Percentiles rank a stretch among this genome's conserved stretches.
phyloP scores from a whole-genome alignment of 2,888 invertebrate genomes.

The Amorpha juglandis region DNA sequence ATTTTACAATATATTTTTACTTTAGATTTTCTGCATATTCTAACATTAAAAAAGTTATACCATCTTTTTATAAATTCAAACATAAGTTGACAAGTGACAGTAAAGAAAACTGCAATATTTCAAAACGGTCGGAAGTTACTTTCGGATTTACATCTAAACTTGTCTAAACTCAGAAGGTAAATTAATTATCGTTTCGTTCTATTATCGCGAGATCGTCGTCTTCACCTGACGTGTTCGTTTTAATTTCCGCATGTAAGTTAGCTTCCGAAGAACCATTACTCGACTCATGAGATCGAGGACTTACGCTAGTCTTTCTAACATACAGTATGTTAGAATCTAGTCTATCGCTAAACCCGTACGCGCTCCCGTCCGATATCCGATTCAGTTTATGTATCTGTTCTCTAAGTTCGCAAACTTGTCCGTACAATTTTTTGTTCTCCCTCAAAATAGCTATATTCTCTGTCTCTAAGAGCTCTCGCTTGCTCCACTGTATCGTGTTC shows the following conservation, averaged over 20 bases:
- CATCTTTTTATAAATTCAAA: background rate
- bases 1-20: too few species aligned
- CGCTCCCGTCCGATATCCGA: constrained; percentile 74
- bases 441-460: constrained; percentile 94
- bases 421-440: constrained; percentile 92
- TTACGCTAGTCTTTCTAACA: constrained; percentile 69
- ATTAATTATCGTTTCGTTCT: constrained; percentile 59
- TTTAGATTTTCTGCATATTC: too few species aligned
- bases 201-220: constrained; percentile 78
- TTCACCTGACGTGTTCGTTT: constrained; percentile 76
- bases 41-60: background rate
- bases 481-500: constrained; percentile 97
- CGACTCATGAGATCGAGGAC: constrained; percentile 75
- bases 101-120: constrained; percentile 10
- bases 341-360: constrained; percentile 56
- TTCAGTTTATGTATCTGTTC: constrained; percentile 79
- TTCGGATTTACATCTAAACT: background rate
- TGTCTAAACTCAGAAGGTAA: constrained; percentile 34
- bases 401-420: constrained; percentile 75
- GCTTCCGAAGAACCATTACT: constrained; percentile 77
- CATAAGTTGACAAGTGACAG: background rate
- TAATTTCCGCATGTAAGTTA: constrained; percentile 68
- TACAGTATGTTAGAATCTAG: constrained; percentile 72
- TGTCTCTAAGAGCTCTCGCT: constrained; percentile 94
- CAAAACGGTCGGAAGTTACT: background rate